Evolutionary conservation across 2,888 invertebrate species (phyloP).

Genomic region (Oxyteleia sp.): DNA sequence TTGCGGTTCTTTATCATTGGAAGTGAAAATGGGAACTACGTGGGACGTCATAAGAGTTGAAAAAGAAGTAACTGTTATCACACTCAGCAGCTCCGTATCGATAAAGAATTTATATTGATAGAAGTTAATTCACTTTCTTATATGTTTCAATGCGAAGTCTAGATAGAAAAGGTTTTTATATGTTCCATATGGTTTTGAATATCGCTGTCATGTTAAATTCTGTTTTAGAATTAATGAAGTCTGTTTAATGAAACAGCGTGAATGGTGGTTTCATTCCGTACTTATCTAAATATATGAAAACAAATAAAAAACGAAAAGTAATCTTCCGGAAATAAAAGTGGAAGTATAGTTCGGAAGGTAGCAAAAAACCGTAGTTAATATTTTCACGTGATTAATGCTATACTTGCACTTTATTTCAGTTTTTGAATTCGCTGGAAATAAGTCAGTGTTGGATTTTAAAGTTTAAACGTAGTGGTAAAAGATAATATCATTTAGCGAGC

Average conservation of each 20-base stretch:
- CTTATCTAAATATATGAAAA: background rate
- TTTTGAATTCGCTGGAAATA: constrained; percentile 17
- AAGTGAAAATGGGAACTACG: constrained; percentile 3
- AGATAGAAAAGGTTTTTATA: constrained; percentile 8
- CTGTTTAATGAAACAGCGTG: background rate
- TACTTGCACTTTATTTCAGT: constrained; percentile 16
- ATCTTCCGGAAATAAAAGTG: background rate
- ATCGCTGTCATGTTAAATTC: constrained; percentile 35
- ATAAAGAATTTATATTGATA: constrained; percentile 19
- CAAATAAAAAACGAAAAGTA: constrained; percentile 1
- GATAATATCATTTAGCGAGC: constrained; percentile 1
- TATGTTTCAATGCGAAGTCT: constrained; percentile 15
- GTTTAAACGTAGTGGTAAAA: background rate
- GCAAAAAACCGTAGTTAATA: background rate
- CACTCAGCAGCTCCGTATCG: no score
- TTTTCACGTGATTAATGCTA: constrained; percentile 4
- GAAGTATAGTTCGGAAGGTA: background rate
- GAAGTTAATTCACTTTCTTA: constrained; percentile 32
- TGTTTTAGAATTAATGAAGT: background rate
- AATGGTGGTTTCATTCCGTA: background rate
- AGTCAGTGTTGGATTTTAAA: constrained; percentile 18
- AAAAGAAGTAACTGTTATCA: no score
- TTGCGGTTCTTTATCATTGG: constrained; percentile 10
- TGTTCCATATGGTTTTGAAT: constrained; percentile 7
- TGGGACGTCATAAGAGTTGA: no score